Percentiles rank a stretch among this genome's conserved stretches.
phyloP scores from a whole-genome alignment of 2,888 invertebrate species.

The Cremastinae sp. region DNA sequence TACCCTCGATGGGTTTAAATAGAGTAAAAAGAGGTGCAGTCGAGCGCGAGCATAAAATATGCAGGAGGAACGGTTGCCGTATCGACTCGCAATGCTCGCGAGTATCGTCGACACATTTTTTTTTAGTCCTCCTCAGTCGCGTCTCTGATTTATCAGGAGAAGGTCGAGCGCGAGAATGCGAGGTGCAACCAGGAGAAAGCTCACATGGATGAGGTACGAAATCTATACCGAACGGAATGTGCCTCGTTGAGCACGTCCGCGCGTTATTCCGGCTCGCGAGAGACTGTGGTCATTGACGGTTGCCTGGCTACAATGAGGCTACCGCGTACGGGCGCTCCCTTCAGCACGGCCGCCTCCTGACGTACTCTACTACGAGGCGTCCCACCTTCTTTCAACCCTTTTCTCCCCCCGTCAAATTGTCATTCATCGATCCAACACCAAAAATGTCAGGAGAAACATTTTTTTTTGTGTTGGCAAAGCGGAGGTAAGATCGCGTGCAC shows the following conservation, averaged over 20 bases:
- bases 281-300: slow-evolving; percentile 75
- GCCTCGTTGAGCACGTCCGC: slow-evolving; percentile 63
- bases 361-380: slow-evolving; percentile 4
- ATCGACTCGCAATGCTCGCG: slow-evolving; percentile 46
- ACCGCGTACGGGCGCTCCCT: not conserved
- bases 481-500: slow-evolving; percentile 51
- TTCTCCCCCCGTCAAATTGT: too few species aligned
- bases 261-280: slow-evolving; percentile 68
- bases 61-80: slow-evolving; percentile 14
- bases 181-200: slow-evolving; percentile 24
- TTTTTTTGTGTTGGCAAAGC: slow-evolving; percentile 27
- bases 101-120: slow-evolving; percentile 37
- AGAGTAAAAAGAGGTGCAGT: not conserved
- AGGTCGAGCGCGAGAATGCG: not conserved
- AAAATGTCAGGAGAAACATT: not conserved
- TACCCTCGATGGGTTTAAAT: too few species aligned
- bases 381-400: too few species aligned
- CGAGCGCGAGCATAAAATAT: slow-evolving; percentile 44
- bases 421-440: not conserved
- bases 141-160: not conserved
- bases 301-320: slow-evolving; percentile 74
- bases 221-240: not conserved
- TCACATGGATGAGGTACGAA: slow-evolving; percentile 43
- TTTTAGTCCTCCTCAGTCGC: not conserved
- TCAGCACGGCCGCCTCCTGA: too few species aligned